phyloP scores from a whole-genome alignment of 2,797 vertebrate genomes.

The Limosa lapponica region DNA sequence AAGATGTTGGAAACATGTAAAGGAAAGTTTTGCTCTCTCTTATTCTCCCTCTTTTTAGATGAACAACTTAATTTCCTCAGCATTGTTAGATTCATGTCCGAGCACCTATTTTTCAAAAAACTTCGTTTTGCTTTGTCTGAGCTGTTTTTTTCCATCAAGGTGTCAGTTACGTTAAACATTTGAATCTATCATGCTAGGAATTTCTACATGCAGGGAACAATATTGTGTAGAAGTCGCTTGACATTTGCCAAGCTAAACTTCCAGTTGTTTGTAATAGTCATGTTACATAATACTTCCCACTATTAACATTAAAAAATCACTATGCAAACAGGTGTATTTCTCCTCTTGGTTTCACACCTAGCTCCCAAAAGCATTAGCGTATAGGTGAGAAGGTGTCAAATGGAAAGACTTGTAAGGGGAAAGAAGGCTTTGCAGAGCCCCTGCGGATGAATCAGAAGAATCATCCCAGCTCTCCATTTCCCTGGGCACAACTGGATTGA shows the following conservation, averaged over 20 bases:
- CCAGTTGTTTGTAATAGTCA: conserved; percentile 22
- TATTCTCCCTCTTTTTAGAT: not conserved
- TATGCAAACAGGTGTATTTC: conserved; percentile 45
- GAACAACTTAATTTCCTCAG: not conserved
- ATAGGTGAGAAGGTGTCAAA: conserved; percentile 40
- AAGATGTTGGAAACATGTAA: not conserved
- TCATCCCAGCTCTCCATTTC: not conserved
- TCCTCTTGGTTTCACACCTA: conserved; percentile 54
- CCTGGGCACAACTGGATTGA: not conserved
- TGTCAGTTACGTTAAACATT: not conserved
- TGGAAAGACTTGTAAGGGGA: not conserved
- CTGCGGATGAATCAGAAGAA: not conserved
- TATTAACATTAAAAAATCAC: conserved; percentile 22
- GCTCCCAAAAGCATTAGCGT: not conserved
- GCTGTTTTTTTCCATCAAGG: not conserved
- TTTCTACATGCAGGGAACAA: not conserved
- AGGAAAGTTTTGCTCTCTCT: not conserved
- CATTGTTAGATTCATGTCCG: rapidly evolving
- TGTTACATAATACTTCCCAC: conserved; percentile 29
- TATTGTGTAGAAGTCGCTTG: not conserved
- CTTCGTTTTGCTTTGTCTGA: not conserved
- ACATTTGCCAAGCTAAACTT: conserved; percentile 45
- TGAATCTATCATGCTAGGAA: not conserved
- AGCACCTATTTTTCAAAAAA: not conserved
- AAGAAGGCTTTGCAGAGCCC: not conserved